phyloP scores from a whole-genome alignment of 2,797 vertebrate genomes.

The Rhincodon typus region DNA sequence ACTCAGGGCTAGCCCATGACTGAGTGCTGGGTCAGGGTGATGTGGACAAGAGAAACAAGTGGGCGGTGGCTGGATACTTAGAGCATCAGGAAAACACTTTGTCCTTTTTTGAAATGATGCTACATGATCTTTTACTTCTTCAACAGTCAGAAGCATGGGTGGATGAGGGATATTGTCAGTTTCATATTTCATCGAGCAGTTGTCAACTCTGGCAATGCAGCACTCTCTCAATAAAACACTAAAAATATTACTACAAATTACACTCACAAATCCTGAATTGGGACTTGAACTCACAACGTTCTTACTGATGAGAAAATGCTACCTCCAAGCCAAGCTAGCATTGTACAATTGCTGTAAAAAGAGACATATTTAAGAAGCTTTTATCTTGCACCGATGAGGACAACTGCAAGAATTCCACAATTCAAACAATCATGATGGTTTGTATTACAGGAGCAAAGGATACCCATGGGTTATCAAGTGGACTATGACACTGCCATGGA shows the following conservation, averaged over 20 bases:
- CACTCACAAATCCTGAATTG: neutral
- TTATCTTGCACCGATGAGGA: no score
- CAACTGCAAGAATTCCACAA: no score
- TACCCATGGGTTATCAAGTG: no score
- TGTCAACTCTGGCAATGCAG: neutral
- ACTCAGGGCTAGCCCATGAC: no score
- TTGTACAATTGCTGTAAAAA: neutral
- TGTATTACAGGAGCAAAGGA: no score
- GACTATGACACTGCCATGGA: no score
- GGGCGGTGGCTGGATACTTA: no score
- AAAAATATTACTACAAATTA: neutral
- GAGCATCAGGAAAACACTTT: neutral
- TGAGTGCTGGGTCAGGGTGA: no score
- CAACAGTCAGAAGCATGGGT: neutral
- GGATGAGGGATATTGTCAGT: neutral
- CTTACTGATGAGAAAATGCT: neutral
- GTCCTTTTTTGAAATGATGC: neutral
- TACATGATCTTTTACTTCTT: neutral
- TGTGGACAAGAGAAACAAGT: no score
- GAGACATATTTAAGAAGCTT: no score
- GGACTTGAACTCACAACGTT: neutral
- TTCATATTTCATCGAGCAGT: neutral
- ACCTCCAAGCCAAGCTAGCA: neutral
- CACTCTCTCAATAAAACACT: neutral
- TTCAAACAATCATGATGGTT: no score